Percentiles rank a stretch among this genome's conserved stretches.
phyloP scores from a whole-genome alignment of 2,888 invertebrate genomes.

The Pristionchus maxplancki region DNA sequence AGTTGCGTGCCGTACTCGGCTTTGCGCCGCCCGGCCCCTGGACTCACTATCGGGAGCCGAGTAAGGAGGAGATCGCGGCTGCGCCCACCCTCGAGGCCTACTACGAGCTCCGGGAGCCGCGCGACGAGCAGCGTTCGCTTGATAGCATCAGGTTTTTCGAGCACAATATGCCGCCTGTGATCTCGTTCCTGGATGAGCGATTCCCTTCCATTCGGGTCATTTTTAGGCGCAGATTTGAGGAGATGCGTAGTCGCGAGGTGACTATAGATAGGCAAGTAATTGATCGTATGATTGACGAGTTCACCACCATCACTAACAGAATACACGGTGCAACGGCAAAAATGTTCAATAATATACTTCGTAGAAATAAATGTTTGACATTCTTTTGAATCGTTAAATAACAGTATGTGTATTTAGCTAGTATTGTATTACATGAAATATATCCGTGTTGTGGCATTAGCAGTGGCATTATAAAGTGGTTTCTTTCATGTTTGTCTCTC shows the following conservation, averaged over 20 bases:
- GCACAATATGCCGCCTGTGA: conserved; percentile 53
- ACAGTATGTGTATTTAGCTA: too few species aligned
- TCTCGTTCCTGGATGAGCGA: conserved; percentile 55
- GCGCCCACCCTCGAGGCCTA: neutral
- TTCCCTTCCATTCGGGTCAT: conserved; percentile 54
- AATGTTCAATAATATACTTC: too few species aligned
- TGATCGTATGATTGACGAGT: conserved; percentile 51
- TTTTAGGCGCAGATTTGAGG: conserved; percentile 17
- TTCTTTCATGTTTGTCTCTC: too few species aligned
- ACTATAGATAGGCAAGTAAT: conserved; percentile 53
- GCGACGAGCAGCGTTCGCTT: conserved; percentile 46
- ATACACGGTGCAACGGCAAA: neutral
- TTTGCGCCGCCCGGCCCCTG: conserved; percentile 32
- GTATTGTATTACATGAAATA: too few species aligned
- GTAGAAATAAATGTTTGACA: too few species aligned
- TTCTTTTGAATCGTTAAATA: too few species aligned
- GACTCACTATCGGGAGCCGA: too few species aligned
- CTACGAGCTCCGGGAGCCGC: conserved; percentile 21
- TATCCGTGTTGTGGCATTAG: too few species aligned
- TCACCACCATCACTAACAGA: neutral
- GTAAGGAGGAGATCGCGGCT: neutral
- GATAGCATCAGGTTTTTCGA: conserved; percentile 54
- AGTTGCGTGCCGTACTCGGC: neutral
- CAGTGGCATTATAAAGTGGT: too few species aligned
- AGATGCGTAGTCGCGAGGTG: neutral